phyloP scores from a whole-genome alignment of 2,888 invertebrate species.

The Fragum fragum region DNA sequence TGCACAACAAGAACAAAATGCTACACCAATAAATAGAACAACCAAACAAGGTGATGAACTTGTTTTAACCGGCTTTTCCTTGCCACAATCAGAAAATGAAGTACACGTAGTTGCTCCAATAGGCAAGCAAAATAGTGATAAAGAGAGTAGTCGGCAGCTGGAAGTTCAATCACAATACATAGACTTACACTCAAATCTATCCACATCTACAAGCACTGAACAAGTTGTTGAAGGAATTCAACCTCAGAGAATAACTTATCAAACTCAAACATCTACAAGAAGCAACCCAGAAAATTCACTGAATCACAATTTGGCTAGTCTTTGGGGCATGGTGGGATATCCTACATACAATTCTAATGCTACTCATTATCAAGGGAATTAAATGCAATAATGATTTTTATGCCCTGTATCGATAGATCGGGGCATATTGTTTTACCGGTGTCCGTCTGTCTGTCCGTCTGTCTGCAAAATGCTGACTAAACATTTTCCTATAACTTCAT shows the following conservation, averaged over 20 bases:
- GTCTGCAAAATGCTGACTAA: no score
- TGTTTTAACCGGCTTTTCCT: background rate
- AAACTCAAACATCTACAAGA: no score
- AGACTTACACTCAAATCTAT: no score
- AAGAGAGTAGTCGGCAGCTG: background rate
- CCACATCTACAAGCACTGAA: no score
- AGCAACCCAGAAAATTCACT: slow-evolving; percentile 7
- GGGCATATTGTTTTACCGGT: no score
- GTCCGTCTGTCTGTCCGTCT: no score
- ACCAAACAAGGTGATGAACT: background rate
- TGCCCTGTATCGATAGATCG: no score
- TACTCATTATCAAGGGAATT: slow-evolving; percentile 29
- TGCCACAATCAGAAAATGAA: background rate
- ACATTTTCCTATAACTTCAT: no score
- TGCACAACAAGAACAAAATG: background rate
- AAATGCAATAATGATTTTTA: slow-evolving; percentile 20
- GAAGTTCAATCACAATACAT: no score
- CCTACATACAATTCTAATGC: slow-evolving; percentile 34
- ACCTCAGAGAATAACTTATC: no score
- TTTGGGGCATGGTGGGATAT: slow-evolving; percentile 56
- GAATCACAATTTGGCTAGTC: slow-evolving; percentile 38
- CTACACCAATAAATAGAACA: background rate
- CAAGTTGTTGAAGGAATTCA: no score
- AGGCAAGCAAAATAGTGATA: background rate
- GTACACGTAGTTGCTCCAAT: background rate